Evolutionary conservation across 2,888 invertebrate genomes (phyloP), one percentile per base, ranked within the genome.

Genomic region (Blera fallax): DNA sequence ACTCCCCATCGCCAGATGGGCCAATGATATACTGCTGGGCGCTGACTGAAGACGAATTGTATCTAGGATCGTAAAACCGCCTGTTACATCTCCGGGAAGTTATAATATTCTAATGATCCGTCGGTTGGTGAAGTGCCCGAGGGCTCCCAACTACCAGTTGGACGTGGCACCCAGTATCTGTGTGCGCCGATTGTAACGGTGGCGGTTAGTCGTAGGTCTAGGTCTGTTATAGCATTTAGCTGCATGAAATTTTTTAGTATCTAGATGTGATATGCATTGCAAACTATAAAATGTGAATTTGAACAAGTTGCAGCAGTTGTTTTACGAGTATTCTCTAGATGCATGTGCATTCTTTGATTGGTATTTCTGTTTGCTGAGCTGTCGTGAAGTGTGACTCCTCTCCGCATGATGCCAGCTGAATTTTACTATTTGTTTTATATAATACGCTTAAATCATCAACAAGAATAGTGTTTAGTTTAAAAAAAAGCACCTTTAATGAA

Each of bases 71-170:
- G 67, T 83, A 79, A 83, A 83, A 79, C 62, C 67, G 79, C 79
- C 83, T 73, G 58, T 37, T 79, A 83, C 83, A 83, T 73, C 73
- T 62, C 73, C 72, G 72, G 73, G 72, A 79, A 79, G 79, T 79
- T 83, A 73, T 83, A 83, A 83, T 83, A 72, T 83, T 83, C 83
- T 83, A 83, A 83, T 83, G 83, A 83, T 83, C 83, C 60, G 65
- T 50, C 50, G 72, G 72, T 72, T 62, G 62, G 56, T 50, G 34
- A 54, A 50, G 40, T 40, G 67, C 78, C 73, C 40, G 43, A 73
- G 58, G 79, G 73, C 67, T 69, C 40, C 60, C 83, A 79, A 79
- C 64, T 73, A 79, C 52, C 27, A 65, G 70, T 77, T 58, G 64
- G 58, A 52, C n/a, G 64, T 56, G 29, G 70, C n/a, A 24, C 34